These are phyloP conservation scores for Nephotettix cincticeps DNA, from an alignment of 1,140 invertebrate genomes.

Conservation along the genomic window DNA sequence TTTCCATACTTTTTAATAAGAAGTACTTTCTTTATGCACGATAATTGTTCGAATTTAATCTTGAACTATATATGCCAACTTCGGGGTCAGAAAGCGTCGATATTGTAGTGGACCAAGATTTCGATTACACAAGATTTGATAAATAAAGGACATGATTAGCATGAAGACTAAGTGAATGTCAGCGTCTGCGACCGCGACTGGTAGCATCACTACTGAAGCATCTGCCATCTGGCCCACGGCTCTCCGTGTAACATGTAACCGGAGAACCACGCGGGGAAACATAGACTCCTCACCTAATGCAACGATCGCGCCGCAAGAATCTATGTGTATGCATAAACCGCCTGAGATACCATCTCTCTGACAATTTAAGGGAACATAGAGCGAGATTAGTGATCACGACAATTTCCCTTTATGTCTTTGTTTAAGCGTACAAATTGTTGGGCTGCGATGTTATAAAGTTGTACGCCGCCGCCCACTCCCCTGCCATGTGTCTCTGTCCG, in stretches of 20 bases:
- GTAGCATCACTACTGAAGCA: no score
- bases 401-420: constrained; percentile 18
- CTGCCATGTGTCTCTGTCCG: not conserved
- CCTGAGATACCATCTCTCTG: not conserved
- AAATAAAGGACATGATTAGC: no score
- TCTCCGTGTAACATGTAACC: not conserved
- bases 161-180: no score
- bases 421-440: constrained; percentile 14
- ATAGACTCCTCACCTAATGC: constrained; percentile 9
- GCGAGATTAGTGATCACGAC: constrained; percentile 17
- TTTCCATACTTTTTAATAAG: no score
- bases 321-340: constrained; percentile 4
- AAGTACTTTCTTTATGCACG: no score
- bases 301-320: not conserved
- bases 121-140: no score
- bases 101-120: no score
- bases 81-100: no score
- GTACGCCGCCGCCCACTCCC: not conserved
- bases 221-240: no score
- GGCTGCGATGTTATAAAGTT: constrained; percentile 13
- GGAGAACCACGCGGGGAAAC: not conserved
- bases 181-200: no score
- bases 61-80: no score
- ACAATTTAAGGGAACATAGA: constrained; percentile 14
- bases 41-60: no score